Evolutionary conservation across 2,888 invertebrate species (phyloP).

Genomic region (Ophion ellenae): DNA sequence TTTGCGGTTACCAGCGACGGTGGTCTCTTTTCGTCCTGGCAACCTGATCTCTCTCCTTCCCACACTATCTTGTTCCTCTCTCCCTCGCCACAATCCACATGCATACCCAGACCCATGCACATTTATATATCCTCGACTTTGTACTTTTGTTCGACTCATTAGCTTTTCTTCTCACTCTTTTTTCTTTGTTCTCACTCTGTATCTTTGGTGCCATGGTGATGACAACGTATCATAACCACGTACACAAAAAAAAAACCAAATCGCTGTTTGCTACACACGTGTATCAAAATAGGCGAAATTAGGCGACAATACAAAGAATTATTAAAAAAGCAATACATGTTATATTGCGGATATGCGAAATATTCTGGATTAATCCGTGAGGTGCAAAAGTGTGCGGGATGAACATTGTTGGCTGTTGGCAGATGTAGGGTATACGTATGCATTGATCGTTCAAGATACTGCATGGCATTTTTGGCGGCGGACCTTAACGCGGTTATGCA

Average conservation of each 20-base stretch:
- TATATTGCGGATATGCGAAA: not conserved
- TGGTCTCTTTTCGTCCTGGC: slow-evolving; percentile 77
- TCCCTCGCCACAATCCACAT: slow-evolving; percentile 20
- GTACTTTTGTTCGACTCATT: slow-evolving; percentile 11
- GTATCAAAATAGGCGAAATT: too few relatives aligned
- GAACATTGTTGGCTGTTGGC: not conserved
- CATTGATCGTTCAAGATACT: not conserved
- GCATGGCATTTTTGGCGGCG: slow-evolving; percentile 36
- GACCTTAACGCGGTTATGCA: slow-evolving; percentile 41
- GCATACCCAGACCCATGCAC: not conserved
- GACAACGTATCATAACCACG: not conserved
- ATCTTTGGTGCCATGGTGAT: not conserved
- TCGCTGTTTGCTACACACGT: too few relatives aligned
- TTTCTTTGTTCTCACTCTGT: not conserved
- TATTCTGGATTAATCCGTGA: not conserved
- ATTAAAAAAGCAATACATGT: too few relatives aligned
- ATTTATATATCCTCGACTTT: not conserved
- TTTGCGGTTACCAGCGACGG: slow-evolving; percentile 80
- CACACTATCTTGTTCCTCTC: slow-evolving; percentile 60
- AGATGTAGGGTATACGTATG: not conserved
- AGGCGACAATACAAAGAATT: too few relatives aligned
- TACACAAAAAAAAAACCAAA: too few relatives aligned
- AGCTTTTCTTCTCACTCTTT: slow-evolving; percentile 1
- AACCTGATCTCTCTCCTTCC: slow-evolving; percentile 83
- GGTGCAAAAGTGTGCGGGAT: not conserved